Conservation (phyloP, 2,113 vertebrate genomes). For the Mugil cephalus region DNA sequence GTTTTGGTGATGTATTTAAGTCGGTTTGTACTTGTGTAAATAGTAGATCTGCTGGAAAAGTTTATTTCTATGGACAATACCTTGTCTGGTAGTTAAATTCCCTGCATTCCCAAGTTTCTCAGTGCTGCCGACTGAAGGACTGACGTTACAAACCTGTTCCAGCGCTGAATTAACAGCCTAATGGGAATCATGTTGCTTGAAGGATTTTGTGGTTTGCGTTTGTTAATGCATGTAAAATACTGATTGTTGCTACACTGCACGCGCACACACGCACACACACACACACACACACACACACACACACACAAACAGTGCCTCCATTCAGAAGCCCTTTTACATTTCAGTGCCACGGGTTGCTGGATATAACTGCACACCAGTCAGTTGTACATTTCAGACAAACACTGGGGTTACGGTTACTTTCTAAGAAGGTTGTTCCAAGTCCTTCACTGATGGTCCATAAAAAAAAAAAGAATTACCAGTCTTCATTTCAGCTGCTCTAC, state of each 20-base stretch:
- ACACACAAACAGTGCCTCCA: no score
- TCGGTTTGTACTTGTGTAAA: conserved; percentile 74
- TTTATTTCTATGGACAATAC: conserved; percentile 45
- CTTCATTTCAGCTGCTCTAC: conserved; percentile 18
- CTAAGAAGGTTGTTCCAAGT: neutral
- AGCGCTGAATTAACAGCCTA: conserved; percentile 7
- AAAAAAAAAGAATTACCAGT: neutral
- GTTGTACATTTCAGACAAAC: conserved; percentile 3
- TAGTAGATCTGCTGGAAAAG: conserved; percentile 59
- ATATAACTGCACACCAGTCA: conserved; percentile 20
- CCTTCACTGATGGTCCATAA: neutral
- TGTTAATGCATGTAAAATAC: conserved; percentile 33
- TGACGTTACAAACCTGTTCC: neutral
- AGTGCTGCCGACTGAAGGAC: conserved; percentile 22
- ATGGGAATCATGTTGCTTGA: conserved; percentile 37
- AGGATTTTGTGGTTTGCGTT: conserved; percentile 30
- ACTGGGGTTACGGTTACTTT: neutral
- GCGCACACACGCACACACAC: neutral
- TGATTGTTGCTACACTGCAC: conserved; percentile 17
- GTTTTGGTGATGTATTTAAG: conserved; percentile 58
- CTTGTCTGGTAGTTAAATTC: conserved; percentile 25
- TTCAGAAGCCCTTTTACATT: conserved; percentile 11
- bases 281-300: no score
- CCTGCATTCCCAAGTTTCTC: conserved; percentile 68
- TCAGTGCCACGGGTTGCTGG: conserved; percentile 19